Base-by-base conservation (phyloP, 1,140 invertebrate genomes). In the Pogonomyrmex californicus region DNA sequence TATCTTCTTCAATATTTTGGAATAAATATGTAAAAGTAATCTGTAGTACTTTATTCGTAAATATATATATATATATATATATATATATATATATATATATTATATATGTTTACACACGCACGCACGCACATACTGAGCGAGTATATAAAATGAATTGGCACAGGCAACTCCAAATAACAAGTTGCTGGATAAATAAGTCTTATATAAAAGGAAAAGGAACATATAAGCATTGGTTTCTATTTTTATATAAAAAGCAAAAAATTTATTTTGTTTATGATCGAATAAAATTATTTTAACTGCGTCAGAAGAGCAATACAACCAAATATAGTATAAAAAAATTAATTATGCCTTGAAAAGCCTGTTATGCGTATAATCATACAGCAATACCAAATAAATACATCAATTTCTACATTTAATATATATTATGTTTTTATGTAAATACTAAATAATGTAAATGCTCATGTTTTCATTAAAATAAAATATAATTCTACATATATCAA, bases 1-100 rank as follows among this genome's bases (percentile, higher is more conserved):
- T 83, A 83, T 83, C 54, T 62, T 83, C 79, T 82, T 75, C 68
- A 73, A 83, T 83, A 83, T 83, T 83, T 83, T 83, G 66, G 54
- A 83, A 83, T 83, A 83, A 83, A 83, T 44, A 62, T 75, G 12
- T 83, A 73, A 83, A 82, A 83, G 54, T 47, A 63, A 83, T 60
- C 12, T 83, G 33, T 44, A 58, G 3, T 73, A 23, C 58, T 82
- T 1, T 73, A 82, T 82, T 47, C 14, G 10, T 23, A 51, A 4
- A 65, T 62, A 9, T 47, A 41, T n/a, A 56, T 4, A 70, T 17
- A 12, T 14, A 75, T 4, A 17, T 33, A 30, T 23, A 63, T 38
- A 47, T 47, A 47, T 4, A 63, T 56, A 56, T 12, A 38, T 71
- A 33, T 54, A 33, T 51, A n/a, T 30, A 47, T 12, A n/a, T n/a